Conservation (phyloP, 2,888 invertebrate species). For the Amiota mariae region DNA sequence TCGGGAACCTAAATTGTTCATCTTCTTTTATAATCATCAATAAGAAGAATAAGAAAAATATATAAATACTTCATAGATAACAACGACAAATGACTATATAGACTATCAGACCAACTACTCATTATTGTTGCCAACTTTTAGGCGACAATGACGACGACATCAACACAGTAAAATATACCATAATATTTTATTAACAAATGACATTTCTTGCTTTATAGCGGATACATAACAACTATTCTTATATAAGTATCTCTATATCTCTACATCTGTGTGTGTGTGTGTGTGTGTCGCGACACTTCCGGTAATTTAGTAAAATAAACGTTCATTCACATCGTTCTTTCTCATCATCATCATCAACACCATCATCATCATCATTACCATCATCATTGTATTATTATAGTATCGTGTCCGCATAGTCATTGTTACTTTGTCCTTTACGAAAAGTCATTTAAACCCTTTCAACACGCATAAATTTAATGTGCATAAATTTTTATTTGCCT, state of each 20-base stretch:
- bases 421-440: slow-evolving; percentile 42
- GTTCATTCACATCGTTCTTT: slow-evolving; percentile 16
- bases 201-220: slow-evolving; percentile 12
- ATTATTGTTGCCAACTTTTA: neutral
- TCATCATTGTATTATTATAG: neutral
- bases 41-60: too few species aligned
- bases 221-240: slow-evolving; percentile 34
- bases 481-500: slow-evolving; percentile 21
- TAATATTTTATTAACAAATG: slow-evolving; percentile 5
- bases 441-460: slow-evolving; percentile 37
- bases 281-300: slow-evolving; percentile 15
- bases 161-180: neutral
- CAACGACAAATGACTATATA: too few species aligned
- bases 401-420: slow-evolving; percentile 15
- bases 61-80: too few species aligned
- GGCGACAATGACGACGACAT: neutral
- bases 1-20: too few species aligned
- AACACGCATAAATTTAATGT: slow-evolving; percentile 25
- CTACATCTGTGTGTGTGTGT: slow-evolving; percentile 28
- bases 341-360: neutral
- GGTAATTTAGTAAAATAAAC: slow-evolving; percentile 7
- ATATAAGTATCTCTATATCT: slow-evolving; percentile 47
- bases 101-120: too few species aligned
- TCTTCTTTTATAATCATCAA: too few species aligned
- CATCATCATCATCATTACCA: neutral